phyloP scores from a whole-genome alignment of 2,888 invertebrate species.

The Agriotes lineatus region DNA sequence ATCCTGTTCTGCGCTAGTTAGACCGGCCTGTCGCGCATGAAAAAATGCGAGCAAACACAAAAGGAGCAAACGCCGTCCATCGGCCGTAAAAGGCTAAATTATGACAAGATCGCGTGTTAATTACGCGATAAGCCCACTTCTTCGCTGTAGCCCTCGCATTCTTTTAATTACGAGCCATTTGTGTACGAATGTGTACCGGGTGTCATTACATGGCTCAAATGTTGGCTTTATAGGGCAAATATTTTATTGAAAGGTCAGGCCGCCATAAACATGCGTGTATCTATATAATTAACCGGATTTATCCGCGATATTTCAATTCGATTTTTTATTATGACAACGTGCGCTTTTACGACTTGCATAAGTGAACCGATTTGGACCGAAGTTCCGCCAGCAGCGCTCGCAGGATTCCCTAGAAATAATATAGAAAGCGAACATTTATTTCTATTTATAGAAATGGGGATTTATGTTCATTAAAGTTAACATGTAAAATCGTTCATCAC shows the following conservation, averaged over 20 bases:
- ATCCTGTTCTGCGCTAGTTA: conserved; percentile 13
- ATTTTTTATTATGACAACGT: conserved; percentile 1
- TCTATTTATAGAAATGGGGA: conserved; percentile 42
- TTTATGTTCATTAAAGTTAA: conserved; percentile 53
- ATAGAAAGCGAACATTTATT: conserved; percentile 21
- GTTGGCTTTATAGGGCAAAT: conserved; percentile 16
- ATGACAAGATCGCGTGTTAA: conserved; percentile 17
- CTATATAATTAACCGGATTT: conserved; percentile 13
- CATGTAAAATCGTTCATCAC: conserved; percentile 56
- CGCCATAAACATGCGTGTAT: neutral
- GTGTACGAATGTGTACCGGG: neutral
- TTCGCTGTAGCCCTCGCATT: neutral
- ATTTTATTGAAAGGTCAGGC: conserved; percentile 15
- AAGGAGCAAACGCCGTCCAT: neutral
- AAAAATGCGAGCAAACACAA: conserved; percentile 1
- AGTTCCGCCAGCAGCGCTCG: neutral
- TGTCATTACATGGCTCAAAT: conserved; percentile 12
- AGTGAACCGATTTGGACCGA: neutral
- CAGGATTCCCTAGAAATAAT: conserved; percentile 16
- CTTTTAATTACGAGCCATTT: conserved; percentile 3
- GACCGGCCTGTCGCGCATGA: conserved; percentile 10
- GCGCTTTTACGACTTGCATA: conserved; percentile 10
- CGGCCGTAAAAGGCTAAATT: conserved; percentile 4
- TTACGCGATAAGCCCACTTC: conserved; percentile 4
- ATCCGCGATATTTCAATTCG: conserved; percentile 12